Percentiles rank a stretch among this genome's conserved stretches.
Conservation (phyloP, 2,113 vertebrate species). For the Piaya cayana region DNA sequence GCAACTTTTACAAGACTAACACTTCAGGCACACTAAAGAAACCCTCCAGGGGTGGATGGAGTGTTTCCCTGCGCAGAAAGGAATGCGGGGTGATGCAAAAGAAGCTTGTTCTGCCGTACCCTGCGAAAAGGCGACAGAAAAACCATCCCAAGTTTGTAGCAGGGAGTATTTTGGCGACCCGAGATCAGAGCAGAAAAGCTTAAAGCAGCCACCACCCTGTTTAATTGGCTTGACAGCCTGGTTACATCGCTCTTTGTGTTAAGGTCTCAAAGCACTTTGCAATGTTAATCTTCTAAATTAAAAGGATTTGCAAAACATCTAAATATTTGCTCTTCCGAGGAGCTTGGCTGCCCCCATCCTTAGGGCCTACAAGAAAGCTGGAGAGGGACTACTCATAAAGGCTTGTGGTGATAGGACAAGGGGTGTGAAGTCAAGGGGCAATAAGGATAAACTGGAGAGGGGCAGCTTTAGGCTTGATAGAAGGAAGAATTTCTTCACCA, state of each 20-base stretch:
- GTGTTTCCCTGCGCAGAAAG: not conserved
- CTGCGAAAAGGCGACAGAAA: not conserved
- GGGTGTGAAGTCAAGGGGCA: too few species aligned
- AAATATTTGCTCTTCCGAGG: not conserved
- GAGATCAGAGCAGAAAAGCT: not conserved
- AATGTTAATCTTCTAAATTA: not conserved
- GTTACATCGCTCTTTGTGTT: rapidly evolving
- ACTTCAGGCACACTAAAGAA: not conserved
- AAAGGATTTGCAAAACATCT: not conserved
- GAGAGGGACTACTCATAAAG: too few species aligned
- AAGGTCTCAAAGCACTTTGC: not conserved
- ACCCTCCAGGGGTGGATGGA: not conserved
- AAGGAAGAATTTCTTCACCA: too few species aligned
- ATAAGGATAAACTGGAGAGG: too few species aligned
- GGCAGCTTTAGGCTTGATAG: too few species aligned
- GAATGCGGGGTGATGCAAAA: not conserved
- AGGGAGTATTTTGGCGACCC: not conserved
- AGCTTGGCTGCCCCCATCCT: not conserved
- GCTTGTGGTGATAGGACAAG: too few species aligned
- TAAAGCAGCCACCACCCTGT: not conserved
- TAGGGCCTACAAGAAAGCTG: too few species aligned
- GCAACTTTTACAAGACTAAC: not conserved
- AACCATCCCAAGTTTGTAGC: rapidly evolving
- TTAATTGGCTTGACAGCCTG: not conserved
- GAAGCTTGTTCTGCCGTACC: rapidly evolving